Conservation (phyloP, 2,113 vertebrate genomes). For the Hippocampus guttulatus region DNA sequence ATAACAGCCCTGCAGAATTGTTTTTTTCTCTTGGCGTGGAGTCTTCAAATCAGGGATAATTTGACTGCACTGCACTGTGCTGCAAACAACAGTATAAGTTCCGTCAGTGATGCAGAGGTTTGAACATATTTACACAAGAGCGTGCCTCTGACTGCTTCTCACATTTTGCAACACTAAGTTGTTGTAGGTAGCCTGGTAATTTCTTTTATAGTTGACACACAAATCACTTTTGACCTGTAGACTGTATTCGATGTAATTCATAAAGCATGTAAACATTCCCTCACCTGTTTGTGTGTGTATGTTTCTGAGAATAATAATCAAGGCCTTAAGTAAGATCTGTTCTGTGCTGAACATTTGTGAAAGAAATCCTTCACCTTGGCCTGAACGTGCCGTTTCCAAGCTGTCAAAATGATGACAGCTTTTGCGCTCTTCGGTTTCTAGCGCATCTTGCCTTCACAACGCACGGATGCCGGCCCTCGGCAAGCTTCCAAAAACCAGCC, state of each 20-base stretch:
- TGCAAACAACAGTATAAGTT: constrained; percentile 30
- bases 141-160: neutral
- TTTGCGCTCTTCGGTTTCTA: neutral
- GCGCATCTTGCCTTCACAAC: neutral
- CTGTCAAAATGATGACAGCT: neutral
- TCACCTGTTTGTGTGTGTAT: neutral
- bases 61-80: constrained; percentile 37
- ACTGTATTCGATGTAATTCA: no score
- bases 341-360: neutral
- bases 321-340: neutral
- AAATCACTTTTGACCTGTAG: neutral
- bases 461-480: neutral
- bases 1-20: constrained; percentile 42
- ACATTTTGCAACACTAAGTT: neutral
- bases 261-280: neutral
- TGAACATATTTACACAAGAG: constrained; percentile 1
- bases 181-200: neutral
- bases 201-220: no score
- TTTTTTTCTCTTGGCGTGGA: constrained; percentile 23
- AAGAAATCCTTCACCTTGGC: neutral
- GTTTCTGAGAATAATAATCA: neutral
- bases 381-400: neutral
- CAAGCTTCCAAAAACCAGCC: neutral
- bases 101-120: constrained; percentile 25
- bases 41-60: constrained; percentile 49